Evolutionary conservation across 2,888 invertebrate genomes (phyloP), one percentile per base, ranked within the genome.

Genomic region (Lysandra coridon): DNA sequence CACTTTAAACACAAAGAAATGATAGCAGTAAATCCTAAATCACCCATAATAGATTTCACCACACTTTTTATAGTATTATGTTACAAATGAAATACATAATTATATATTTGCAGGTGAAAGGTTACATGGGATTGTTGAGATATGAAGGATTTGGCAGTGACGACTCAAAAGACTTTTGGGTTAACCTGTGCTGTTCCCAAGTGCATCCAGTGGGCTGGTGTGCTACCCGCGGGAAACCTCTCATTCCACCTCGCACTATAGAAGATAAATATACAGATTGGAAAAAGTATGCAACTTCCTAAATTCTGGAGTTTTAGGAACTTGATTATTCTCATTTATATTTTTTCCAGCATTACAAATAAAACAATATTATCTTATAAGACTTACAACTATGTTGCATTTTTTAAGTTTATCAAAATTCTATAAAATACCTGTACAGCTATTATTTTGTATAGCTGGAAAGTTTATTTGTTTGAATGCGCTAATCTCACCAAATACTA

Each of bases 151-250:
- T 98, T 88, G 98, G 98, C 49, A 96, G 96, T 82, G 98, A 98
- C 88, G 95, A 96, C 80, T 96, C 97, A 44, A 97, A 98, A 90
- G 99, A 99, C 91, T 99, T 99, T 90, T 99, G 99, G 99, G 97
- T 99, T 5, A 99, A 99, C 86, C 94, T 99, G 78, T 98, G 99
- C 90, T 98, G 98, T 81, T 97, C 98, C 33, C 97, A 98, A 87
- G 98, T 99, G n/a, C 98, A 99, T 92, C 98, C 98, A 23, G 99
- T 99, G 4, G 99, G 99, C 6, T 99, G 99, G 99, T 99, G 99
- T 93, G 99, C 99, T 4, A 98, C 98, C 0, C 96, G 98, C 81
- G 98, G 98, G 53, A 98, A 99, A 89, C 99, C 99, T 1, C 95
- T 99, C 10, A 99, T 99, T 89, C 99, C 99, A 30, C 99, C 99